phyloP scores from a whole-genome alignment of 2,113 vertebrate species.

The Laticauda colubrina region DNA sequence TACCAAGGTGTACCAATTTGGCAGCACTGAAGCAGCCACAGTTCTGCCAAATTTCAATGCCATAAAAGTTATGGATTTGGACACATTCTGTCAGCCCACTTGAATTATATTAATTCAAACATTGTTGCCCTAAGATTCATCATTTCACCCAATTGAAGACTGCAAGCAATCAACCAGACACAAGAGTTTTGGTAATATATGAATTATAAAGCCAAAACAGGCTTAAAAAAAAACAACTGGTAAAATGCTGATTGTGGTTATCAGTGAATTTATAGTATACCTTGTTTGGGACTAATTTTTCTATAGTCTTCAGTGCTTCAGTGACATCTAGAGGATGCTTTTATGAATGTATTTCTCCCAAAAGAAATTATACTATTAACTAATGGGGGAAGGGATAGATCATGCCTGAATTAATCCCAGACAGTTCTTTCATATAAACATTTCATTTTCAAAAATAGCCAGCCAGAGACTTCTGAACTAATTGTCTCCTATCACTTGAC shows the following conservation, averaged over 20 bases:
- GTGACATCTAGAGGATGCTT: constrained; percentile 74
- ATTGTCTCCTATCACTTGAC: background rate
- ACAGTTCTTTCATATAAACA: background rate
- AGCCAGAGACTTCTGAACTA: background rate
- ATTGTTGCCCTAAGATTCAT: background rate
- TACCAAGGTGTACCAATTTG: background rate
- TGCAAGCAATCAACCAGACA: background rate
- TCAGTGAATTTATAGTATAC: fast-evolving
- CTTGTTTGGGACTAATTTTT: background rate
- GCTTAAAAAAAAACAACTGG: constrained; percentile 4
- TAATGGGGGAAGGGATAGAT: background rate
- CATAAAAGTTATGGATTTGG: background rate
- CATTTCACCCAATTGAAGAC: background rate
- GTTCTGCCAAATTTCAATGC: background rate
- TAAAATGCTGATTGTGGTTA: background rate
- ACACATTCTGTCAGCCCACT: background rate
- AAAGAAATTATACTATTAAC: background rate
- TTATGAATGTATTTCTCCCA: background rate
- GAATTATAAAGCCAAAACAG: constrained; percentile 5
- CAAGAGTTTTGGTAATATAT: constrained; percentile 13
- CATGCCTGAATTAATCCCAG: background rate
- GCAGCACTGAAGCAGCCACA: background rate
- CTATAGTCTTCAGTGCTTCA: constrained; percentile 51
- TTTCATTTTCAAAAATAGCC: background rate
- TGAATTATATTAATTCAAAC: background rate